Base-by-base conservation (phyloP, 2,113 vertebrate species). In the Grallaria varia region DNA sequence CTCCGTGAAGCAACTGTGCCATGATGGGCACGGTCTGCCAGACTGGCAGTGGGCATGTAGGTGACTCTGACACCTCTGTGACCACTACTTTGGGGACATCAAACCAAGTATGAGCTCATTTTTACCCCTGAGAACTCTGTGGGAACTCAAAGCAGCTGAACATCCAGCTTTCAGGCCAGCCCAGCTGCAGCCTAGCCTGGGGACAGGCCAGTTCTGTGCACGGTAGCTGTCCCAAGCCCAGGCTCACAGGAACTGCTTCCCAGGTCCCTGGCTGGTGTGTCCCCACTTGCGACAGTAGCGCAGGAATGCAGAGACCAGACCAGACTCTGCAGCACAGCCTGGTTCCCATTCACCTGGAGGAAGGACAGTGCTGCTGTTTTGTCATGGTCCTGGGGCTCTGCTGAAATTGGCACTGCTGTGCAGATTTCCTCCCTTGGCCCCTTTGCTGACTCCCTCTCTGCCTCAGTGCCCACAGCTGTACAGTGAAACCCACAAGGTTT, bases 321-420 rank as follows among this genome's bases (percentile, higher is more conserved):
- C 31, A 52, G 49, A 23, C 4, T 1, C 5, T 33, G 66, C 10
- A 8, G 9, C 2, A 1, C 58, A 68, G 52, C 9, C 25, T 0
- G 0, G 31, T 44, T 75, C 66, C 42, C 33, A 4, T 49, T 55
- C 66, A 53, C 39, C 5, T 0, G 0, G 31, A 79, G 78, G 37
- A 87, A 86, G 50, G 35, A 47, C 14, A 33, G 27, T 0, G 1
- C 63, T 59, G 35, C 4, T 6, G 24, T 31, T 67, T 33, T 0
- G 0, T 24, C 40, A 24, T 13, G 2, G 0, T n/a, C 20, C 62
- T 42, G 35, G 72, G n/a, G 31, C n/a, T 75, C 1, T 30, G 3
- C 52, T 62, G 39, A 62, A 78, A 37, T 7, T 0, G 0, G 16
- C 2, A 2, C n/a, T 55, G 30, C 47, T 0, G 0, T 14, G 12